These are phyloP conservation scores for Eidolon dupreanum DNA, from an alignment of 2,797 vertebrate genomes.

Conservation along the genomic window DNA sequence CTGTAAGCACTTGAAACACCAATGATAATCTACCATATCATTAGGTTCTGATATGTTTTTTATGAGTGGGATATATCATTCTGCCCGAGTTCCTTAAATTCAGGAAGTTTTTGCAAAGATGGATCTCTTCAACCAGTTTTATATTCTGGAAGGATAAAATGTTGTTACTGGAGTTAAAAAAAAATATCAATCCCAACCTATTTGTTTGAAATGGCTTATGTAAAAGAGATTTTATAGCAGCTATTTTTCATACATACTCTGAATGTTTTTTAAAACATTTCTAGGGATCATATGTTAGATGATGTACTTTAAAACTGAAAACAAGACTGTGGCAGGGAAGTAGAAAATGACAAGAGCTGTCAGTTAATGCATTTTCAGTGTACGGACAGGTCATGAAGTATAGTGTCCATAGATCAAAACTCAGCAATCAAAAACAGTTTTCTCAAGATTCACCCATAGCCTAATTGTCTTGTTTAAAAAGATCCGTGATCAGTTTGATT, in stretches of 20 bases:
- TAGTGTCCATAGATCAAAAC: background rate
- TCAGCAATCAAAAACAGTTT: background rate
- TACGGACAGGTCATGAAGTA: background rate
- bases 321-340: background rate
- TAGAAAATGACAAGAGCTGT: background rate
- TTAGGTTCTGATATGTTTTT: background rate
- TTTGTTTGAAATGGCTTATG: constrained; percentile 50
- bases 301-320: background rate
- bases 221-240: background rate
- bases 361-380: background rate
- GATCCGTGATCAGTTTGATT: constrained; percentile 6
- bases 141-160: constrained; percentile 25
- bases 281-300: background rate
- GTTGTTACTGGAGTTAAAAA: background rate
- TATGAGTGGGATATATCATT: background rate
- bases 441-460: background rate
- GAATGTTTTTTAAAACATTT: constrained; percentile 18
- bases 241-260: constrained; percentile 20
- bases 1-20: background rate
- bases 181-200: background rate
- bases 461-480: constrained; percentile 29
- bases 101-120: background rate
- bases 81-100: background rate
- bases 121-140: background rate
- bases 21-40: background rate